A percentile compares a stretch with the other conserved stretches of the same genome.
phyloP scores from a whole-genome alignment of 1,140 invertebrate genomes.

The Macrosteles quadrilineatus region DNA sequence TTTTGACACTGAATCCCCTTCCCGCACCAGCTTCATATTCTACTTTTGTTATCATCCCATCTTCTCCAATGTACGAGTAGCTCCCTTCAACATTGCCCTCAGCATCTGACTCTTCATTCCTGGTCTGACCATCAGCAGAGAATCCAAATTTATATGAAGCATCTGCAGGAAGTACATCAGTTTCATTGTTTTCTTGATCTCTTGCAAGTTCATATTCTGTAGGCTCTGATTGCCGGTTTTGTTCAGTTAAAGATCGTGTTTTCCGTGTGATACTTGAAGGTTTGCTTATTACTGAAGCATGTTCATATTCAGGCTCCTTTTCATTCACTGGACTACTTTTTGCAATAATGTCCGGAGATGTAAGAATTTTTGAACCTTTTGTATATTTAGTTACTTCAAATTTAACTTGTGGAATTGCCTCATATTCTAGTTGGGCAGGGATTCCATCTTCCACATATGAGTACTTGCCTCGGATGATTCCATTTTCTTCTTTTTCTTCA shows the following conservation, averaged over 20 bases:
- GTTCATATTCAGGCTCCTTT: too few relatives aligned
- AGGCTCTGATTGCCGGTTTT: too few relatives aligned
- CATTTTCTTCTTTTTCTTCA: background rate
- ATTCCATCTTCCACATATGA: background rate
- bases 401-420: background rate
- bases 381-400: background rate
- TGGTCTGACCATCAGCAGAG: conserved; percentile 39
- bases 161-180: conserved; percentile 26
- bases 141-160: conserved; percentile 43
- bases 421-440: background rate
- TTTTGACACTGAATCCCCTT: conserved; percentile 40
- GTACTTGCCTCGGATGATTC: background rate
- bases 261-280: too few relatives aligned
- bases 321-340: too few relatives aligned
- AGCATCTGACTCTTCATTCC: conserved; percentile 41
- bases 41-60: conserved; percentile 38
- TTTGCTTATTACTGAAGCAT: too few relatives aligned
- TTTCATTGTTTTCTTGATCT: background rate
- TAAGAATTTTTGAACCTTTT: too few relatives aligned
- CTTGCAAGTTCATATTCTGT: too few relatives aligned
- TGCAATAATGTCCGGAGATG: too few relatives aligned
- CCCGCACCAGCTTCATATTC: conserved; percentile 40
- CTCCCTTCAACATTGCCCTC: conserved; percentile 43
- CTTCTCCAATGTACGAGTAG: conserved; percentile 40
- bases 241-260: too few relatives aligned